These are phyloP conservation scores for Myopa tessellatipennis DNA, from an alignment of 2,888 invertebrate species.

Conservation along the genomic window DNA sequence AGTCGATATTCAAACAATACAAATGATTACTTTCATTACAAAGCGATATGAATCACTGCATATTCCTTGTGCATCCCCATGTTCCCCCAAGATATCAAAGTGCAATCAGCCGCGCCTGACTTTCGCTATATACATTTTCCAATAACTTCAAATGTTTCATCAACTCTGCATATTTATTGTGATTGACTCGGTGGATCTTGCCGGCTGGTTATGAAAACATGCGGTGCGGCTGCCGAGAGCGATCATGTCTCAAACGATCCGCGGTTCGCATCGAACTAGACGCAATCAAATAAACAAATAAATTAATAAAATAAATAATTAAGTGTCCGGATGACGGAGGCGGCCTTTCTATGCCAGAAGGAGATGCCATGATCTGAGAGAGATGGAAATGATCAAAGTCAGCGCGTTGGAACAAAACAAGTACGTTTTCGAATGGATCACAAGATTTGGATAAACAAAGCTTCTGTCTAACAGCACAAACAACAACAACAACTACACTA, in stretches of 20 bases:
- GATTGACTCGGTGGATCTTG: too few relatives aligned
- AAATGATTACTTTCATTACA: too few relatives aligned
- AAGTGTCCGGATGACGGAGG: slow-evolving; percentile 3
- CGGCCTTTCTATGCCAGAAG: background rate
- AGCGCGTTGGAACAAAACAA: background rate
- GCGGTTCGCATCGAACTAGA: slow-evolving; percentile 13
- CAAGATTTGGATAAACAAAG: background rate
- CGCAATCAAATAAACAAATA: slow-evolving; percentile 26
- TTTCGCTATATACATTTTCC: too few relatives aligned
- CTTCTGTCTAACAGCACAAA: background rate
- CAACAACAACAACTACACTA: background rate
- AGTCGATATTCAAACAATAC: too few relatives aligned
- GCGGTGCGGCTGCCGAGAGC: background rate
- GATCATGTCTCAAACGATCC: slow-evolving; percentile 28
- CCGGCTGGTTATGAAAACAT: too few relatives aligned
- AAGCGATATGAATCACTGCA: too few relatives aligned
- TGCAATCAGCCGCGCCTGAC: too few relatives aligned
- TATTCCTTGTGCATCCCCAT: too few relatives aligned
- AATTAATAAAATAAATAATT: slow-evolving; percentile 36
- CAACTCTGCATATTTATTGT: too few relatives aligned
- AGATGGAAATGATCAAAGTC: background rate
- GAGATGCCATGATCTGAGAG: background rate
- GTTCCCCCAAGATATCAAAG: too few relatives aligned
- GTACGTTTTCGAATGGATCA: background rate
- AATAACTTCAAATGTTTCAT: too few relatives aligned